These are phyloP conservation scores for Condylura cristata DNA, from an alignment of 2,113 vertebrate genomes.

Conservation along the genomic window DNA sequence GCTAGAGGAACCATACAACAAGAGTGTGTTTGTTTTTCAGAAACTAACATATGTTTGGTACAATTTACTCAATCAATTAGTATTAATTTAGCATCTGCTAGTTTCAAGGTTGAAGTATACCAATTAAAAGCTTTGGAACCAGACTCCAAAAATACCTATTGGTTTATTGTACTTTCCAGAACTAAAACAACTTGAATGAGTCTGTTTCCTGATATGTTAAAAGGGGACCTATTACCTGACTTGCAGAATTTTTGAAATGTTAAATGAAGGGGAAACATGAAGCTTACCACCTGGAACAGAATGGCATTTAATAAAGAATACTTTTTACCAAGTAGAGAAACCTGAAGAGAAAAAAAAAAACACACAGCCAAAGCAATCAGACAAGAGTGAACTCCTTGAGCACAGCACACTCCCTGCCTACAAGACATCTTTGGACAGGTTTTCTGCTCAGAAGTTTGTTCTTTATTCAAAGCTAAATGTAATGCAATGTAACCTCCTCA, in stretches of 20 bases:
- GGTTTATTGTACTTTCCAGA: background rate
- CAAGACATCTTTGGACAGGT: background rate
- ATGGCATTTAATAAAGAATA: background rate
- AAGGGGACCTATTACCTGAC: background rate
- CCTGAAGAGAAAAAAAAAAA: background rate
- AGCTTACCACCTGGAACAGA: background rate
- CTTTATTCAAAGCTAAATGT: background rate
- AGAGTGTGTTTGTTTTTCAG: background rate
- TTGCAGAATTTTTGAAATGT: background rate
- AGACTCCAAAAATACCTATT: background rate
- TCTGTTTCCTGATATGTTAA: slow-evolving; percentile 13
- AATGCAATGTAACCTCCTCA: background rate
- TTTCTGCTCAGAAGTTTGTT: background rate
- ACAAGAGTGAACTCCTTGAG: background rate
- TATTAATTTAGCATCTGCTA: background rate
- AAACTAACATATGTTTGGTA: background rate
- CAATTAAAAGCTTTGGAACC: background rate
- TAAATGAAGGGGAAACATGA: background rate
- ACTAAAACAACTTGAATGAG: background rate
- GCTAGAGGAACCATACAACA: background rate
- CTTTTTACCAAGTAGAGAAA: background rate
- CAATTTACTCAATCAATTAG: background rate
- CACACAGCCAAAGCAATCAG: background rate
- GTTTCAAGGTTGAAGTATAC: background rate
- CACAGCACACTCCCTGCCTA: background rate